These are phyloP conservation scores for Knipowitschia caucasica DNA, from an alignment of 2,797 vertebrate species.

Conservation along the genomic window DNA sequence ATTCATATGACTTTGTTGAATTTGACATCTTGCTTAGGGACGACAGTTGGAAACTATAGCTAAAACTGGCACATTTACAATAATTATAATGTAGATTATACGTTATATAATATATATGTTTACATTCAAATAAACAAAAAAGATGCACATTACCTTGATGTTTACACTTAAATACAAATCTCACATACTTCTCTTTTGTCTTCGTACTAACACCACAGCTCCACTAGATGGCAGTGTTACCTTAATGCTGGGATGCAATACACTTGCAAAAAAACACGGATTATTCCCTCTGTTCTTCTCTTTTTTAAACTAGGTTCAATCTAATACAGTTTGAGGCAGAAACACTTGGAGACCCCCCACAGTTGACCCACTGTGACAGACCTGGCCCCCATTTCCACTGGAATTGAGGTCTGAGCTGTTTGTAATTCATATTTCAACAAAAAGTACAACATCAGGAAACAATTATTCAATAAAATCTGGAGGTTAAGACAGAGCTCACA, in stretches of 20 bases:
- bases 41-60: too few species aligned
- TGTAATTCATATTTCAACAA: conserved; percentile 75
- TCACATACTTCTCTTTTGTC: too few species aligned
- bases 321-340: background rate
- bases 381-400: conserved; percentile 56
- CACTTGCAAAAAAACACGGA: background rate
- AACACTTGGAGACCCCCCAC: conserved; percentile 26
- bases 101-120: too few species aligned
- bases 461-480: conserved; percentile 76
- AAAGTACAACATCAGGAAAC: conserved; percentile 71
- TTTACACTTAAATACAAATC: too few species aligned
- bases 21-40: too few species aligned
- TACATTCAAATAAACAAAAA: too few species aligned
- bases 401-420: conserved; percentile 62
- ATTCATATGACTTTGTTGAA: too few species aligned
- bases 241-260: background rate
- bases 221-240: conserved; percentile 59
- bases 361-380: conserved; percentile 58
- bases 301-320: too few species aligned
- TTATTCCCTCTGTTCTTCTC: too few species aligned
- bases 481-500: conserved; percentile 46
- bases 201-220: background rate
- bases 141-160: too few species aligned
- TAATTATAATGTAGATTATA: too few species aligned
- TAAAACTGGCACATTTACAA: too few species aligned